Conservation (phyloP, 2,113 vertebrate species). For the Ahaetulla prasina region DNA sequence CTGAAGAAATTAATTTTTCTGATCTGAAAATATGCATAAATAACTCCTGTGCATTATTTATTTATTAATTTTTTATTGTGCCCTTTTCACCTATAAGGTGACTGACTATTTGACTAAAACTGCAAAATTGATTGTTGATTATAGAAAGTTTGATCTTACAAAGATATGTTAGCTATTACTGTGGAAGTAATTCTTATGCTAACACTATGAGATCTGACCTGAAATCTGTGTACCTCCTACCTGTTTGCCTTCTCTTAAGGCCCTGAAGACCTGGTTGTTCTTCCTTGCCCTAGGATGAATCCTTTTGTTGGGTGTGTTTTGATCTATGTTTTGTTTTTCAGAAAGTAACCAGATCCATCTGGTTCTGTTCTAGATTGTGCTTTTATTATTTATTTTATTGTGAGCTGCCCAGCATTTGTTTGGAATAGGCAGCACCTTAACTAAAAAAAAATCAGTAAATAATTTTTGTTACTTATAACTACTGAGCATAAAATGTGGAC, state of each 20-base stretch:
- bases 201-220: neutral
- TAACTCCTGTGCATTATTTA: neutral
- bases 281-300: neutral
- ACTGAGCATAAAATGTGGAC: neutral
- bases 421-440: neutral
- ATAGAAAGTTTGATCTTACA: neutral
- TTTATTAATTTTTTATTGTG: neutral
- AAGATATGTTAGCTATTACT: neutral
- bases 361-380: neutral
- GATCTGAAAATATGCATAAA: constrained; percentile 31
- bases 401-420: neutral
- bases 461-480: neutral
- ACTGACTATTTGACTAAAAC: constrained; percentile 15
- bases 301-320: neutral
- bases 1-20: constrained; percentile 32
- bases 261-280: neutral
- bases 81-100: neutral
- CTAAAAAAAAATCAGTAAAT: neutral
- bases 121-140: neutral
- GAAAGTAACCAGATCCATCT: neutral
- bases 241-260: neutral
- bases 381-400: neutral
- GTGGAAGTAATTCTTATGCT: neutral
- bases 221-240: neutral
- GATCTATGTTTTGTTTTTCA: neutral